These are phyloP conservation scores for Gavia stellata DNA, from an alignment of 2,113 vertebrate genomes.

Conservation along the genomic window DNA sequence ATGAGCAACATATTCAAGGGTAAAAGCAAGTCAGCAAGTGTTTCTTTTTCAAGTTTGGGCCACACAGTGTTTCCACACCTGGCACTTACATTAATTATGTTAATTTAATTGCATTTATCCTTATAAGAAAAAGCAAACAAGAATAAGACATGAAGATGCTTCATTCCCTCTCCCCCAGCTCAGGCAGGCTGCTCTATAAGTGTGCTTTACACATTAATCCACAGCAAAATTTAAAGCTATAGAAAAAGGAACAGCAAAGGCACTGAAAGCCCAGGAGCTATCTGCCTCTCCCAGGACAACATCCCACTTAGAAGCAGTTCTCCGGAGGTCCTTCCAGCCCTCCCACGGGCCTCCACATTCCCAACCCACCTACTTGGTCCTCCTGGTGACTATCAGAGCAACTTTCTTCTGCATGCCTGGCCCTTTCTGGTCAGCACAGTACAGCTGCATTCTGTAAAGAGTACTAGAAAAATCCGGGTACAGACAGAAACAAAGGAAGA, in stretches of 20 bases:
- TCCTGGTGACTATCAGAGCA: background rate
- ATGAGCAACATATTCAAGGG: background rate
- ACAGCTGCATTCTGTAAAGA: background rate
- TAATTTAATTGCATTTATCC: conserved; percentile 15
- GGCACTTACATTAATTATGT: background rate
- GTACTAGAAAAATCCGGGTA: background rate
- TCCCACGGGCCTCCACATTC: background rate
- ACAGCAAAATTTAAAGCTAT: background rate
- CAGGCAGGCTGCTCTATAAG: background rate
- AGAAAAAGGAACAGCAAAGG: background rate
- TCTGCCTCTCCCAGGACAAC: background rate
- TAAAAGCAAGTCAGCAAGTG: background rate
- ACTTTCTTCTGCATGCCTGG: background rate
- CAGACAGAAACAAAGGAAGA: background rate
- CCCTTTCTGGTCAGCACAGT: background rate
- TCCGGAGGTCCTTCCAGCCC: background rate
- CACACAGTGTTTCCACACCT: background rate
- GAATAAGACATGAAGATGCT: background rate
- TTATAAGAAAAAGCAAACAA: background rate
- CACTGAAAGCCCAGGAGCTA: background rate
- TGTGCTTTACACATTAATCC: background rate
- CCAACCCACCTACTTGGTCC: background rate
- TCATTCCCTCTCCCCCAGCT: background rate
- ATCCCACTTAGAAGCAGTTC: background rate
- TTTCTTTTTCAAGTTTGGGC: background rate